phyloP scores from a whole-genome alignment of 1,140 invertebrate species.

The Trissolcus basalis region DNA sequence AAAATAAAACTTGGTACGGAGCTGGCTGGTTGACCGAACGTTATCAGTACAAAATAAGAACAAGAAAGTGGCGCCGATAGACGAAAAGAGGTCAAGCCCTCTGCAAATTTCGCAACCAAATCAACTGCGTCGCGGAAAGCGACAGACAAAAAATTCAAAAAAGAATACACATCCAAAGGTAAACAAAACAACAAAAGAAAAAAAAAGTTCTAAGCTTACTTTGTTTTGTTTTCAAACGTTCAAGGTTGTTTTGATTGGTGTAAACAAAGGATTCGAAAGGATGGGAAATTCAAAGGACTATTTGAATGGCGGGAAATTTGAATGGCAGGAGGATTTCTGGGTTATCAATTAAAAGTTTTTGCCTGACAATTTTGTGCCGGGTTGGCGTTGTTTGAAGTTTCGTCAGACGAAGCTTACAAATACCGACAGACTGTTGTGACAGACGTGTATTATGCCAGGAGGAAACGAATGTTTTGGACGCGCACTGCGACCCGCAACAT shows the following conservation, averaged over 20 bases:
- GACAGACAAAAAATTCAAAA: slow-evolving; percentile 32
- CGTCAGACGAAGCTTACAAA: slow-evolving; percentile 76
- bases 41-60: slow-evolving; percentile 59
- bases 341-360: slow-evolving; percentile 60
- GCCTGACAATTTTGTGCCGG: slow-evolving; percentile 61
- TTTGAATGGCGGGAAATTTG: background rate
- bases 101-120: slow-evolving; percentile 68
- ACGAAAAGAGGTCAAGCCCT: slow-evolving; percentile 63
- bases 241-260: too few relatives aligned
- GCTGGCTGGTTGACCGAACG: slow-evolving; percentile 27
- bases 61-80: slow-evolving; percentile 53
- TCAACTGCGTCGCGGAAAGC: slow-evolving; percentile 50
- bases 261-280: too few relatives aligned
- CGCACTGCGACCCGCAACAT: slow-evolving; percentile 69
- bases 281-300: too few relatives aligned
- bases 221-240: too few relatives aligned
- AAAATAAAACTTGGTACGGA: slow-evolving; percentile 19
- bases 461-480: slow-evolving; percentile 73
- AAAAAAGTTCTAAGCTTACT: background rate
- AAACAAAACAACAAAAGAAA: slow-evolving; percentile 20
- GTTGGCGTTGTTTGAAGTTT: slow-evolving; percentile 76
- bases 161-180: background rate
- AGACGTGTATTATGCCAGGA: slow-evolving; percentile 73
- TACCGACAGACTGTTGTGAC: slow-evolving; percentile 75
- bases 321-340: background rate